Conservation (phyloP, 2,113 vertebrate species). For the Chaetops frenatus region DNA sequence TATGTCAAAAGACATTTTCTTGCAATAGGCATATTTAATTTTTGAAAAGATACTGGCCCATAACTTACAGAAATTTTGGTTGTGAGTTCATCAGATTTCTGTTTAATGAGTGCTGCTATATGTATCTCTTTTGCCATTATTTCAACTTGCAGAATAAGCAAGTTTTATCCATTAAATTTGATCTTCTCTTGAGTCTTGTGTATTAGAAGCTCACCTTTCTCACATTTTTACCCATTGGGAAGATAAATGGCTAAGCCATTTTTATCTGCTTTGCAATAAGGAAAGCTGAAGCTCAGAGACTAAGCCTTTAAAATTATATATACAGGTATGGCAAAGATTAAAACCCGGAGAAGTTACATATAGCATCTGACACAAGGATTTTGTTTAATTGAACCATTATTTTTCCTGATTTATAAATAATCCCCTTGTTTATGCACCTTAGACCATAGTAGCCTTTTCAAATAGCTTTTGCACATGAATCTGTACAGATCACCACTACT, state of each 20-base stretch:
- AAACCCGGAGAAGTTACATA: not conserved
- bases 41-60: rapidly evolving
- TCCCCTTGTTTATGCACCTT: not conserved
- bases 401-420: not conserved
- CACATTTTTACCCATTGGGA: not conserved
- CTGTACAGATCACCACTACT: not conserved
- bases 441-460: not conserved
- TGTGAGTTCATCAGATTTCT: not conserved
- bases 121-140: not conserved
- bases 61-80: not conserved
- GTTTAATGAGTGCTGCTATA: not conserved
- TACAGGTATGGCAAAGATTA: not conserved
- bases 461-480: not conserved
- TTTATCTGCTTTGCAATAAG: not conserved
- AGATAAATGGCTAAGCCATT: not conserved
- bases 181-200: not conserved
- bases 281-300: not conserved
- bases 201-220: not conserved
- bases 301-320: not conserved
- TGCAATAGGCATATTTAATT: not conserved
- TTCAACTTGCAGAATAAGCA: not conserved
- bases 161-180: not conserved
- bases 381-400: not conserved
- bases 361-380: not conserved
- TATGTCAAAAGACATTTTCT: not conserved